These are phyloP conservation scores for Nephila pilipes DNA, from an alignment of 1,140 invertebrate genomes.

Conservation along the genomic window DNA sequence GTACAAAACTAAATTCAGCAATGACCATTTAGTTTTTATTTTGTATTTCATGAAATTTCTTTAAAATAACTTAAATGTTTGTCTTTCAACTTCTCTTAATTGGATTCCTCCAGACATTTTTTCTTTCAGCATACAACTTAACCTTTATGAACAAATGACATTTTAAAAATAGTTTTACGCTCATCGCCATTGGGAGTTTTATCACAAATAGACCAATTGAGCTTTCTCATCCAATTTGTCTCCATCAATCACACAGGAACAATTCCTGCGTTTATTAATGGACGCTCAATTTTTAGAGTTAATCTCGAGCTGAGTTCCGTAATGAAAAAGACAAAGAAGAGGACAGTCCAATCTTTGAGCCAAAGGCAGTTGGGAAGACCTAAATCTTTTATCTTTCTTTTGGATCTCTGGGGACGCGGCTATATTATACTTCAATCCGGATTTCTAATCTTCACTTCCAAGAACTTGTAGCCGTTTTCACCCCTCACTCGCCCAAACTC, in stretches of 20 bases:
- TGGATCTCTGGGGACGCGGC: background rate
- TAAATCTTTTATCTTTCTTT: constrained; percentile 51
- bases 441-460: constrained; percentile 54
- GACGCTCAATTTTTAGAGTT: constrained; percentile 27
- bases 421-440: constrained; percentile 49
- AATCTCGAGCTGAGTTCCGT: background rate
- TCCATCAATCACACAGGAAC: background rate
- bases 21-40: too few species aligned
- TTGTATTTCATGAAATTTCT: too few species aligned
- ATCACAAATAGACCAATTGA: background rate
- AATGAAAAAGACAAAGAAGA: constrained; percentile 24
- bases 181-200: too few species aligned
- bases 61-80: too few species aligned
- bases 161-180: too few species aligned
- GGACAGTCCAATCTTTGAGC: constrained; percentile 20
- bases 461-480: constrained; percentile 6
- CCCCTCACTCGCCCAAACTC: background rate
- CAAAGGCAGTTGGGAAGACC: background rate
- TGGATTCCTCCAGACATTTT: too few species aligned
- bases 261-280: background rate
- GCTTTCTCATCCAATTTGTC: background rate
- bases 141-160: too few species aligned
- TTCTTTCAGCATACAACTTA: too few species aligned
- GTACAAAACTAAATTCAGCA: too few species aligned
- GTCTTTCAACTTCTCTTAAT: too few species aligned